Conservation (phyloP, 2,113 vertebrate species). For the Stigmatopora argus region DNA sequence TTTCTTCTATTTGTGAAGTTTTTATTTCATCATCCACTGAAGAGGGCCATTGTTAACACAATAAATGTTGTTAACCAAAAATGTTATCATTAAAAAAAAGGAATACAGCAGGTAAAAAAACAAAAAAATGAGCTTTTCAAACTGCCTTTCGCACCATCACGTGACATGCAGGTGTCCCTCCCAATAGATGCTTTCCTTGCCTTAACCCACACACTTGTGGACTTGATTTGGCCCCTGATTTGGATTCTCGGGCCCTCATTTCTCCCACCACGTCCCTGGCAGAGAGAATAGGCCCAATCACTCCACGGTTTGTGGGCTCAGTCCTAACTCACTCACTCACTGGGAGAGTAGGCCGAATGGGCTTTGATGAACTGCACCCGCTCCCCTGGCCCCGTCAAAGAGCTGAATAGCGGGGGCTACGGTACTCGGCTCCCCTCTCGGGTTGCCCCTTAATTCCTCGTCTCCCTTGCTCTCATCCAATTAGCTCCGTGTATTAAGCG, state of each 20-base stretch:
- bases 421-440: slow-evolving; percentile 87
- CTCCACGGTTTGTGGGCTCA: slow-evolving; percentile 61
- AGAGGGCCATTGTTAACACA: too few relatives aligned
- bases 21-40: too few relatives aligned
- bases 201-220: slow-evolving; percentile 34
- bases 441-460: slow-evolving; percentile 93
- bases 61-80: too few relatives aligned
- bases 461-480: slow-evolving; percentile 99
- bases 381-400: slow-evolving; percentile 75
- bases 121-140: too few relatives aligned
- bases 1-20: background rate
- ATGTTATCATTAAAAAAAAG: too few relatives aligned
- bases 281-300: slow-evolving; percentile 70
- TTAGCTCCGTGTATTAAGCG: slow-evolving; percentile 99
- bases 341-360: slow-evolving; percentile 69
- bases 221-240: slow-evolving; percentile 69
- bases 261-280: slow-evolving; percentile 49
- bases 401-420: slow-evolving; percentile 85
- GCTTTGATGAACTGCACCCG: slow-evolving; percentile 85
- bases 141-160: background rate
- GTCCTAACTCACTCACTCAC: slow-evolving; percentile 63
- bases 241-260: slow-evolving; percentile 60
- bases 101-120: background rate
- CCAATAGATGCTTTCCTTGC: slow-evolving; percentile 44
- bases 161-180: slow-evolving; percentile 39